Conservation (phyloP, 2,888 invertebrate genomes). For the Amblyjoppa fuscipennis region DNA sequence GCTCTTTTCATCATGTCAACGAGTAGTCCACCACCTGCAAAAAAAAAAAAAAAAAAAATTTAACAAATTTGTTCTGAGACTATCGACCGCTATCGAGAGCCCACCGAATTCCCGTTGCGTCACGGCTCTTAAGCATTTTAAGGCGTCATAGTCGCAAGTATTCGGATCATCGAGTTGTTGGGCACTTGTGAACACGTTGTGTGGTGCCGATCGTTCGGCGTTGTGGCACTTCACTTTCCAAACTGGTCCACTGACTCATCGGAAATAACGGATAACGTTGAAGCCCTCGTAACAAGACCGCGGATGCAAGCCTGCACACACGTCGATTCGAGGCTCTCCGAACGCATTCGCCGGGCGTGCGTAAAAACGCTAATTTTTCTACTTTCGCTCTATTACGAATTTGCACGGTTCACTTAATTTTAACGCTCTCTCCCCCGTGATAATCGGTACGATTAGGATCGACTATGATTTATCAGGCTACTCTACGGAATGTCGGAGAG, state of each 20-base stretch:
- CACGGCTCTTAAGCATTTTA: conserved; percentile 44
- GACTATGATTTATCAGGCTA: neutral
- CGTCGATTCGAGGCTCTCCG: neutral
- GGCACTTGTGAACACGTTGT: conserved; percentile 63
- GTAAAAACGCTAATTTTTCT: conserved; percentile 33
- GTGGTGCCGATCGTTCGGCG: conserved; percentile 37
- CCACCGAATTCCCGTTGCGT: conserved; percentile 60
- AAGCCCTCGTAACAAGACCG: conserved; percentile 28
- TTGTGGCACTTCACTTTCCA: conserved; percentile 71
- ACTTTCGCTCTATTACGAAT: conserved; percentile 13
- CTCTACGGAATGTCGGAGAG: neutral
- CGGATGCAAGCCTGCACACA: conserved; percentile 39
- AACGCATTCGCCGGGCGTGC: conserved; percentile 29
- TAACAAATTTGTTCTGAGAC: conserved; percentile 4
- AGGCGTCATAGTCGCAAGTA: conserved; percentile 70
- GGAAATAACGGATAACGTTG: conserved; percentile 64
- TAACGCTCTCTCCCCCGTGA: neutral
- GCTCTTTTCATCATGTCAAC: conserved; percentile 97
- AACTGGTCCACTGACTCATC: conserved; percentile 71
- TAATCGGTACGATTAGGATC: neutral
- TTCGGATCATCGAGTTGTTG: conserved; percentile 68
- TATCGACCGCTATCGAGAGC: neutral
- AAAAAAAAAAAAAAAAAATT: neutral
- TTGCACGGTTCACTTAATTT: neutral
- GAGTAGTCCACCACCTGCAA: conserved; percentile 93